Evolutionary conservation across 2,113 vertebrate species (phyloP).

Genomic region (Oryctolagus cuniculus): DNA sequence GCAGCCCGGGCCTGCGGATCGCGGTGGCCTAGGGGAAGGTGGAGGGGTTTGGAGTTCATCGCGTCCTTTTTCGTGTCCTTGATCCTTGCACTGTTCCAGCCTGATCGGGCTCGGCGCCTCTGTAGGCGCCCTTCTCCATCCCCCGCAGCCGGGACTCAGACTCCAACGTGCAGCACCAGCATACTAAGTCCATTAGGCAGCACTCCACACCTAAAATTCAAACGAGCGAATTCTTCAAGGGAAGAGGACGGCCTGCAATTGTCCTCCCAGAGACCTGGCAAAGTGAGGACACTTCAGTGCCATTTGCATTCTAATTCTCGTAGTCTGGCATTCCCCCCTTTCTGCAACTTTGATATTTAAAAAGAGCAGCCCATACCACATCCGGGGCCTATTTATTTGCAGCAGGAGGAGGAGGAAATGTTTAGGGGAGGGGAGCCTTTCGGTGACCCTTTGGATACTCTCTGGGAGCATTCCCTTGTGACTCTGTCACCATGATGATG

Average conservation of each 20-base stretch:
- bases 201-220: constrained; percentile 54
- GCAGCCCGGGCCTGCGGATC: constrained; percentile 58
- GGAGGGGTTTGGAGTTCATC: constrained; percentile 36
- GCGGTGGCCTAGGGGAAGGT: constrained; percentile 25
- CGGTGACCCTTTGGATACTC: constrained; percentile 31
- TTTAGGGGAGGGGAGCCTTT: not conserved
- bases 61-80: constrained; percentile 15
- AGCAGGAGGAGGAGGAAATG: not conserved
- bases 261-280: constrained; percentile 57
- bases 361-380: not conserved
- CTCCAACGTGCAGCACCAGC: not conserved
- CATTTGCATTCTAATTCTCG: constrained; percentile 37
- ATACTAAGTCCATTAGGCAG: not conserved
- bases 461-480: constrained; percentile 68
- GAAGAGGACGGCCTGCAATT: not conserved
- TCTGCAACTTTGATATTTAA: constrained; percentile 71
- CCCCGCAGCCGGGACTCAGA: not conserved
- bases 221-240: constrained; percentile 19
- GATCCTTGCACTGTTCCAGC: not conserved
- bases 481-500: constrained; percentile 63
- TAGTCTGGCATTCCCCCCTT: not conserved
- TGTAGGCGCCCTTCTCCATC: not conserved
- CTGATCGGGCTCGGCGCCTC: not conserved
- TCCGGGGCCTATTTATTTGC: constrained; percentile 33
- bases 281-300: not conserved